Percentiles rank a stretch among this genome's conserved stretches.
Conservation (phyloP, 2,113 vertebrate genomes). For the Dasypus novemcinctus region DNA sequence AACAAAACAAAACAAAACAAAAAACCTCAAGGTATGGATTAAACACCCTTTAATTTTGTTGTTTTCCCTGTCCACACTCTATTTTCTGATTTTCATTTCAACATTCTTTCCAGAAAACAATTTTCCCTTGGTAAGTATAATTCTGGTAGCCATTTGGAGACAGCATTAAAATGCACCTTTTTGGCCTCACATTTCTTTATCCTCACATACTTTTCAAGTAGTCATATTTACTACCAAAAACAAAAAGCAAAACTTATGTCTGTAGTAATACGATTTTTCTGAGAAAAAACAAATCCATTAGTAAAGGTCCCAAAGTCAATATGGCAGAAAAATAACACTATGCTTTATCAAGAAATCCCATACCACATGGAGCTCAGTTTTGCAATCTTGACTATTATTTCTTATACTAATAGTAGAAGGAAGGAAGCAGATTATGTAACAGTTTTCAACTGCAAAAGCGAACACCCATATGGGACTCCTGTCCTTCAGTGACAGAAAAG, state of each 20-base stretch:
- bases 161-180: constrained; percentile 54
- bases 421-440: not conserved
- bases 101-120: constrained; percentile 31
- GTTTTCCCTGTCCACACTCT: not conserved
- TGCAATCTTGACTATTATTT: not conserved
- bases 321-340: not conserved
- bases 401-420: not conserved
- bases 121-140: constrained; percentile 10
- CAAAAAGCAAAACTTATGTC: constrained; percentile 40
- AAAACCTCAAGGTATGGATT: not conserved
- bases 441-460: not conserved
- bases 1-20: not conserved
- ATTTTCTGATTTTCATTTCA: constrained; percentile 26
- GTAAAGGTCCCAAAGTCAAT: constrained; percentile 15
- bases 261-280: constrained; percentile 56
- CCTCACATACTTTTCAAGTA: constrained; percentile 42
- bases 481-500: constrained; percentile 33
- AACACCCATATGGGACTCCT: not conserved
- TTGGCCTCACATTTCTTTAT: constrained; percentile 46
- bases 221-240: not conserved
- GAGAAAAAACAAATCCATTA: constrained; percentile 41
- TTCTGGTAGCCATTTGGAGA: constrained; percentile 22
- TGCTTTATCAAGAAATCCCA: not conserved
- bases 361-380: not conserved
- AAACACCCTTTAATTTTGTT: constrained; percentile 18